Percentiles rank a stretch among this genome's conserved stretches.
Evolutionary conservation across 2,113 vertebrate genomes (phyloP).

Genomic region (Spea bombifrons): DNA sequence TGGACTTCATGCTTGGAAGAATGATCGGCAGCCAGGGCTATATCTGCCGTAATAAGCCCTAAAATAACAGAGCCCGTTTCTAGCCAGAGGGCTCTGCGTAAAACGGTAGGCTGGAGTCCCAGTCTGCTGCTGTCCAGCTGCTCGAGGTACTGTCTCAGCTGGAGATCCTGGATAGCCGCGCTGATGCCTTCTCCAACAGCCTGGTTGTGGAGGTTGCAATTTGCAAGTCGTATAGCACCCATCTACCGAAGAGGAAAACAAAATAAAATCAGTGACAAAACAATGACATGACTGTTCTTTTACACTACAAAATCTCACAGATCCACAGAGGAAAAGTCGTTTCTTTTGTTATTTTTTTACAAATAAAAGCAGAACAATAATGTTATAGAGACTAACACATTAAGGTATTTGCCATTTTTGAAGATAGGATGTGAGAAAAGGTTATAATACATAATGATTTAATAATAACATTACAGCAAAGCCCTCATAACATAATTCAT

Average conservation of each 20-base stretch:
- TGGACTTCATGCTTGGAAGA: conserved; percentile 91
- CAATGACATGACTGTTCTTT: neutral
- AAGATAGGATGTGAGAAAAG: too few relatives aligned
- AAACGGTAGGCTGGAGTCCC: conserved; percentile 76
- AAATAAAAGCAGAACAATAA: too few relatives aligned
- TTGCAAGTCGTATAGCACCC: conserved; percentile 80
- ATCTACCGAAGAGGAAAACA: conserved; percentile 66
- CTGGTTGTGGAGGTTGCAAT: conserved; percentile 96
- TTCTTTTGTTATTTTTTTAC: too few relatives aligned
- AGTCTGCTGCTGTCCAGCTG: conserved; percentile 71
- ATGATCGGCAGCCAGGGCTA: conserved; percentile 91
- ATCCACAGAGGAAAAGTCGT: too few relatives aligned
- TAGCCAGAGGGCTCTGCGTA: conserved; percentile 88
- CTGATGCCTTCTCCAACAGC: conserved; percentile 93
- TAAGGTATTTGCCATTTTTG: too few relatives aligned
- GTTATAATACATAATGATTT: too few relatives aligned
- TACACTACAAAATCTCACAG: too few relatives aligned
- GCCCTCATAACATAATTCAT: too few relatives aligned
- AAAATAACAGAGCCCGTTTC: conserved; percentile 91
- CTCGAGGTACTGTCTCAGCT: conserved; percentile 87
- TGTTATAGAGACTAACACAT: too few relatives aligned
- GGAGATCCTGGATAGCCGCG: conserved; percentile 86
- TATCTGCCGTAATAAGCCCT: conserved; percentile 89
- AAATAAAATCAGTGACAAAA: neutral
- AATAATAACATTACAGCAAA: too few relatives aligned